Base-by-base conservation (phyloP, 1,140 invertebrate genomes). In the Rhagoletis pomonella region DNA sequence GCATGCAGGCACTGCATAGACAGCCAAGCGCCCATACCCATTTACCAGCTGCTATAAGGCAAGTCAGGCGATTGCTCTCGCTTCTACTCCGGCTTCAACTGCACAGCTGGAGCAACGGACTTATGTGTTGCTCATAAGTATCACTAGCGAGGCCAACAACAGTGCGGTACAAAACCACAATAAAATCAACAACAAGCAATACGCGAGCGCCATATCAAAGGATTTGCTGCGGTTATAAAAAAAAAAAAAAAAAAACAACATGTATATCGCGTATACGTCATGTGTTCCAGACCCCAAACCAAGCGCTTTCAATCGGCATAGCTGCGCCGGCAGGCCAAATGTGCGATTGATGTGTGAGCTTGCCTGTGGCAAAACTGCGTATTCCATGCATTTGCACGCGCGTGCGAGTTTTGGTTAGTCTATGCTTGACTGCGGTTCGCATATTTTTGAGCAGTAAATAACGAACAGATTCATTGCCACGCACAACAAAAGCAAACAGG, bases 391-490 rank as follows among this genome's bases (percentile, higher is more conserved):
- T 14, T 4, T 47, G 50, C 55, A n/a, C 55, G 47, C 47, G 7
- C 1, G 42, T 17, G 60, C 17, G 17, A 14, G 12, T 17, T 2
- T 14, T 1, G 5, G 50, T 55, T 5, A 55, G 67, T 44, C 2
- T 14, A 1, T 29, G 10, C 47, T 81, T 58, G 2, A 5, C 50
- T 55, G 50, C 14, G 44, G 14, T 14, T 3, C 14, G 14, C 4
- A 73, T 44, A 73, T n/a, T 29, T 55, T 77, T 29, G 73, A 55
- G n/a, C 73, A 55, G 73, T 81, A 81, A 81, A 58, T 81, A 81
- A 81, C 17, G 73, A 1, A 81, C 3, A 81, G 47, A 55, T 81
- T 81, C 2, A 10, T 47, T 50, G 42, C 42, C 19, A n/a, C 0
- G n/a, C 4, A 5, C 29, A 73, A 47, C 4, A 47, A 42, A 6